These are phyloP conservation scores for Trichacis sp. DNA, from an alignment of 2,888 invertebrate genomes.

Conservation along the genomic window DNA sequence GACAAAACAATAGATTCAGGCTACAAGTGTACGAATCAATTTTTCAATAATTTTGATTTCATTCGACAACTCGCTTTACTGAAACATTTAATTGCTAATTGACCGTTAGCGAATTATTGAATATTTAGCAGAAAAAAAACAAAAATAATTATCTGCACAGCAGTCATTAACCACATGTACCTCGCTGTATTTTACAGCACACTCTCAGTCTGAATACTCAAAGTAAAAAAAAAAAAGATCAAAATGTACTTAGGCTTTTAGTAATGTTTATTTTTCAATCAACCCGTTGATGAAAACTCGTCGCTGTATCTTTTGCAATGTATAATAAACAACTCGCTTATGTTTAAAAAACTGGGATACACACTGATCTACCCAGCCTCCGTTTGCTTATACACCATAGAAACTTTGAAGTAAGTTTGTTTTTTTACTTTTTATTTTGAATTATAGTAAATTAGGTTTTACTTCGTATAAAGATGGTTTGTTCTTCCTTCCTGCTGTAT, in stretches of 20 bases:
- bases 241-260: slow-evolving; percentile 63
- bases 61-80: neutral
- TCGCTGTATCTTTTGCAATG: slow-evolving; percentile 62
- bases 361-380: slow-evolving; percentile 55
- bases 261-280: slow-evolving; percentile 63
- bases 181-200: neutral
- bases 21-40: neutral
- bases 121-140: neutral
- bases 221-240: slow-evolving; percentile 57
- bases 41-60: neutral
- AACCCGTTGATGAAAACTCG: slow-evolving; percentile 62
- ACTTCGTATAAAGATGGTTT: slow-evolving; percentile 60
- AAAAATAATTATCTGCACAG: neutral
- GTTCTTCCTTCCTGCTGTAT: slow-evolving; percentile 57
- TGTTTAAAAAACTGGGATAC: slow-evolving; percentile 54
- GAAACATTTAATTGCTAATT: neutral
- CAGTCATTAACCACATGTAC: neutral
- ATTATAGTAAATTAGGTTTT: slow-evolving; percentile 69
- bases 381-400: slow-evolving; percentile 59
- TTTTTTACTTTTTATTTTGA: slow-evolving; percentile 73
- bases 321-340: slow-evolving; percentile 64
- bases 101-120: neutral
- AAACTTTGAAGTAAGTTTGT: slow-evolving; percentile 57
- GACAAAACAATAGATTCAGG: neutral
- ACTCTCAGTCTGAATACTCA: slow-evolving; percentile 42